Evolutionary conservation across 2,113 vertebrate genomes (phyloP).

Genomic region (Nanorana parkeri): DNA sequence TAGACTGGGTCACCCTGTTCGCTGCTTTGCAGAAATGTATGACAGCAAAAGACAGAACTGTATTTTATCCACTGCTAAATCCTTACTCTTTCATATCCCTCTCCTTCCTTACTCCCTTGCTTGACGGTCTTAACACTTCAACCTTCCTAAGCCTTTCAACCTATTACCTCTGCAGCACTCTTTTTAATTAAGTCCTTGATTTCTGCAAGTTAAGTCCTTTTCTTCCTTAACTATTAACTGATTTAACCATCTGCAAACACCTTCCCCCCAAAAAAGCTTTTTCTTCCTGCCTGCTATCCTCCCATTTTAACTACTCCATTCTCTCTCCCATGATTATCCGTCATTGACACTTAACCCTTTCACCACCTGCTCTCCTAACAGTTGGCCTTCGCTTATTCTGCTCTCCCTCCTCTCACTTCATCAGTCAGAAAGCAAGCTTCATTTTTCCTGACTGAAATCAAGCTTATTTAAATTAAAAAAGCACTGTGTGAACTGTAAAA

Average conservation of each 20-base stretch:
- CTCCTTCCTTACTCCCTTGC: not conserved
- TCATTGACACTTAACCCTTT: not conserved
- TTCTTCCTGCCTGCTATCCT: not conserved
- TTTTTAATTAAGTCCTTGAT: not conserved
- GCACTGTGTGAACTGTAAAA: no score
- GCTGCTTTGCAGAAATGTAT: not conserved
- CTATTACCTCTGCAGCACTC: not conserved
- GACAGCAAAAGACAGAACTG: not conserved
- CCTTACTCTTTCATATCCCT: not conserved
- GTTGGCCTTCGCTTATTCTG: not conserved
- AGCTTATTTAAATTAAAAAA: no score
- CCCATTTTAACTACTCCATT: not conserved
- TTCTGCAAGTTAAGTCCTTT: conserved; percentile 3
- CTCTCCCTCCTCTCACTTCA: not conserved
- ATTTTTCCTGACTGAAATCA: not conserved
- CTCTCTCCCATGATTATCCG: not conserved
- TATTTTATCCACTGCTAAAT: not conserved
- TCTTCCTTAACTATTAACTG: not conserved
- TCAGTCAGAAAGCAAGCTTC: not conserved
- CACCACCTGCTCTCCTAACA: not conserved
- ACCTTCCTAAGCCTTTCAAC: not conserved
- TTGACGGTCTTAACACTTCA: not conserved
- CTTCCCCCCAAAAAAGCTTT: not conserved
- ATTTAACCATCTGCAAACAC: not conserved
- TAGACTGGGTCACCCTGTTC: not conserved